Base-by-base conservation (phyloP, 2,113 vertebrate genomes). In the Sus scrofa region DNA sequence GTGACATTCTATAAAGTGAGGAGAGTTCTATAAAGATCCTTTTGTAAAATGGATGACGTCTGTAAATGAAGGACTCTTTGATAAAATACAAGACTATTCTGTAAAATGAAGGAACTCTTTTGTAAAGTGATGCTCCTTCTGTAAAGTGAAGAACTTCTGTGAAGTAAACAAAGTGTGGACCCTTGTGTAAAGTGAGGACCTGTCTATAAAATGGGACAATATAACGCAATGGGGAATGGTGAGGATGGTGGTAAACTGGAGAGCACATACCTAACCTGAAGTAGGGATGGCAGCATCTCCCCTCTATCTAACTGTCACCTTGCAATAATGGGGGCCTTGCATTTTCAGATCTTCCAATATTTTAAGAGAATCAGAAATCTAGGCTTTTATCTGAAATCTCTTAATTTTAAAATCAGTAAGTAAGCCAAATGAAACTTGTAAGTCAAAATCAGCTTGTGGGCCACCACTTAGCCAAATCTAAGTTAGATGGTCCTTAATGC, bases 311-410 rank as follows among this genome's bases (percentile, higher is more conserved):
- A 67, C 58, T 71, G 73, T 71, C 50, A 79, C 22, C 20, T 73
- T 91, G 73, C 24, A 88, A 54, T 83, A 88, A 91, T 52, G 1
- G 44, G 52, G 22, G 44, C n/a, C 27, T 70, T 85, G 30, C 81
- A 56, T 54, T 79, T 75, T 90, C 58, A 86, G 44, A 70, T 88
- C 82, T 96, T 93, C 65, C 6, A 79, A 30, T 88, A 88, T 81
- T 96, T 93, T 56, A 78, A 91, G 58, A 93, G 83, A 92, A 92
- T 73, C 34, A 94, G 83, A 91, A 94, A 94, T 91, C 52, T 6
- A 92, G 50, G 75, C 32, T 86, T 94, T 71, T 77, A 81, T 32
- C 13, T 88, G 75, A 62, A 96, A 77, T 73, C 34, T 2, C 60
- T 74, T 75, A 91, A 44, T 75, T 95, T 65, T 65, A 68, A 81